A percentile compares a stretch with the other conserved stretches of the same genome.
These are phyloP conservation scores for Alligator mississippiensis DNA, from an alignment of 2,113 vertebrate species.

Conservation along the genomic window DNA sequence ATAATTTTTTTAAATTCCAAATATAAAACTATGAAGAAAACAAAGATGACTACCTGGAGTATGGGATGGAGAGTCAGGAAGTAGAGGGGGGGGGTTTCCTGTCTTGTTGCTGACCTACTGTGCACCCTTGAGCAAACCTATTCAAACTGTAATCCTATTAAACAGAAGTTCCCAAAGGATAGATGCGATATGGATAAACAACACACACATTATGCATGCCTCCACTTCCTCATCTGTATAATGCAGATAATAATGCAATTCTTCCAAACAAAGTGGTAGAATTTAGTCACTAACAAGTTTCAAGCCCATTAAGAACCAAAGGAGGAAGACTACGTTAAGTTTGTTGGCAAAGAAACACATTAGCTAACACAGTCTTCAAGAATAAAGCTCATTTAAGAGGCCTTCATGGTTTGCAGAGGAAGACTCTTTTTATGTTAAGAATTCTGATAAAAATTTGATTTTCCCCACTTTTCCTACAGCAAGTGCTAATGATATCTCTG, in stretches of 20 bases:
- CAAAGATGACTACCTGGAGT: constrained; percentile 33
- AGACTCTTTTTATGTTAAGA: neutral
- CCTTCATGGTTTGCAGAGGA: neutral
- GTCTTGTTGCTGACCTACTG: neutral
- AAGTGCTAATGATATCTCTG: neutral
- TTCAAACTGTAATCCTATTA: neutral
- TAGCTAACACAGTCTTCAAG: neutral
- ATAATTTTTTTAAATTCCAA: constrained; percentile 11
- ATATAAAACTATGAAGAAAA: constrained; percentile 12
- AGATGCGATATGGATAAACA: neutral
- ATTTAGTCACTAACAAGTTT: neutral
- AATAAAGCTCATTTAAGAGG: neutral
- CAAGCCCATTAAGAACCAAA: neutral
- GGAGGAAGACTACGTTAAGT: neutral
- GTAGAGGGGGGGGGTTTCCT: neutral
- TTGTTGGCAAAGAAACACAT: neutral
- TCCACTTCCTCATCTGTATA: neutral
- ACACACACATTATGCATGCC: neutral
- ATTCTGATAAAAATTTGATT: neutral
- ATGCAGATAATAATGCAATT: neutral
- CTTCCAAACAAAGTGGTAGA: neutral
- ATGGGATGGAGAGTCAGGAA: neutral
- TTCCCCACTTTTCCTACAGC: neutral
- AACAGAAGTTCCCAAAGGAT: neutral
- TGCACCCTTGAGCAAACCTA: neutral